Percentiles rank a stretch among this genome's conserved stretches.
These are phyloP conservation scores for Idaea straminata DNA, from an alignment of 2,888 invertebrate genomes.

Conservation along the genomic window DNA sequence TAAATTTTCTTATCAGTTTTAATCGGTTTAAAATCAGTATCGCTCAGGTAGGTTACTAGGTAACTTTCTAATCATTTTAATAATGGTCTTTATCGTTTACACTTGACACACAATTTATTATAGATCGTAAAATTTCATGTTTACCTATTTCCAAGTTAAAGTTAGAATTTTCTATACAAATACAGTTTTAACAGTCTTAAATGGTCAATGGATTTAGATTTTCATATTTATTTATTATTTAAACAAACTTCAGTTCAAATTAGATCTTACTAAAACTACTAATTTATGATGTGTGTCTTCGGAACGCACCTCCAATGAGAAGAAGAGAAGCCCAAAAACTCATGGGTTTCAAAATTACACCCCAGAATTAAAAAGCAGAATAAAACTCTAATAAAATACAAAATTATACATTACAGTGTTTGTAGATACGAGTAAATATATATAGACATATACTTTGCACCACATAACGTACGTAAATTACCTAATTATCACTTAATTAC, in stretches of 20 bases:
- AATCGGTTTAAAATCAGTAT: slow-evolving; percentile 20
- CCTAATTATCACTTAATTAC: slow-evolving; percentile 19
- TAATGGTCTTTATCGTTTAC: neutral
- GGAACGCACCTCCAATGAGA: too few relatives aligned
- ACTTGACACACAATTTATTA: neutral
- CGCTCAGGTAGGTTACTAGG: slow-evolving; percentile 16
- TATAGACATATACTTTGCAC: neutral
- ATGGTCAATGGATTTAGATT: neutral
- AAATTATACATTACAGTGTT: too few relatives aligned
- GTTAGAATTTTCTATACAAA: neutral
- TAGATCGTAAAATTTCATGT: neutral
- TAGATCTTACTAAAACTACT: too few relatives aligned
- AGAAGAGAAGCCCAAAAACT: too few relatives aligned
- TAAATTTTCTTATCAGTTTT: slow-evolving; percentile 16
- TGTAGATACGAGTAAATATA: neutral
- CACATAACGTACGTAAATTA: neutral
- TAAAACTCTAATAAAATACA: too few relatives aligned
- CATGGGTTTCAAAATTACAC: too few relatives aligned
- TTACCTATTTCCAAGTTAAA: slow-evolving; percentile 1
- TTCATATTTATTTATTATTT: neutral
- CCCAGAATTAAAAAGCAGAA: too few relatives aligned
- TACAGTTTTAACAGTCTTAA: neutral
- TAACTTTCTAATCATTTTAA: slow-evolving; percentile 3
- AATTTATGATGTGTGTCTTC: too few relatives aligned
- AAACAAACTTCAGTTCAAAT: too few relatives aligned